Evolutionary conservation across 2,797 vertebrate species (phyloP).

Genomic region (Channa striata): DNA sequence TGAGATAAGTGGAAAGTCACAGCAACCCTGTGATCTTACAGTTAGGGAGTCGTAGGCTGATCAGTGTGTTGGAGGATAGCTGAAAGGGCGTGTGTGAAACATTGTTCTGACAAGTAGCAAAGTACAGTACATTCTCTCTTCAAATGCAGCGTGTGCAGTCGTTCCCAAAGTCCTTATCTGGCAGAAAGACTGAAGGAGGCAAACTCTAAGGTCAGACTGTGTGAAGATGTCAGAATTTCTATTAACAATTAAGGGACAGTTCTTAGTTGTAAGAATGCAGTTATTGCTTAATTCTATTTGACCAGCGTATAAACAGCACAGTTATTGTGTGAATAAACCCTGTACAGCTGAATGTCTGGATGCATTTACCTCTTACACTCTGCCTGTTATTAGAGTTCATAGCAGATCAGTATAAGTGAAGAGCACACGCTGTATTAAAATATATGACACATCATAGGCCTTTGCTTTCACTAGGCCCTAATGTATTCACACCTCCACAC

Average conservation of each 20-base stretch:
- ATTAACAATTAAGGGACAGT: constrained; percentile 37
- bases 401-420: constrained; percentile 15
- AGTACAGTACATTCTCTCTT: constrained; percentile 42
- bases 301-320: constrained; percentile 55
- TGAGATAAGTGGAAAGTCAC: constrained; percentile 37
- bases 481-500: constrained; percentile 51
- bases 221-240: constrained; percentile 21
- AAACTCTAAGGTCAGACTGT: constrained; percentile 25
- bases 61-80: neutral
- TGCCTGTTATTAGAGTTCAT: constrained; percentile 15
- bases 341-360: constrained; percentile 5
- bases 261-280: constrained; percentile 42
- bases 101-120: constrained; percentile 24
- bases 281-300: constrained; percentile 61
- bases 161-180: constrained; percentile 41
- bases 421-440: neutral
- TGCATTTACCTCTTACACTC: constrained; percentile 29
- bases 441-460: neutral
- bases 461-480: neutral
- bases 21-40: constrained; percentile 12
- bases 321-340: constrained; percentile 32
- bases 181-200: constrained; percentile 16
- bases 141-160: constrained; percentile 16
- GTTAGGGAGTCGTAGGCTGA: neutral
- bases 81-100: constrained; percentile 17